These are phyloP conservation scores for Helobdella robusta DNA, from an alignment of 2,888 invertebrate genomes.

Conservation along the genomic window DNA sequence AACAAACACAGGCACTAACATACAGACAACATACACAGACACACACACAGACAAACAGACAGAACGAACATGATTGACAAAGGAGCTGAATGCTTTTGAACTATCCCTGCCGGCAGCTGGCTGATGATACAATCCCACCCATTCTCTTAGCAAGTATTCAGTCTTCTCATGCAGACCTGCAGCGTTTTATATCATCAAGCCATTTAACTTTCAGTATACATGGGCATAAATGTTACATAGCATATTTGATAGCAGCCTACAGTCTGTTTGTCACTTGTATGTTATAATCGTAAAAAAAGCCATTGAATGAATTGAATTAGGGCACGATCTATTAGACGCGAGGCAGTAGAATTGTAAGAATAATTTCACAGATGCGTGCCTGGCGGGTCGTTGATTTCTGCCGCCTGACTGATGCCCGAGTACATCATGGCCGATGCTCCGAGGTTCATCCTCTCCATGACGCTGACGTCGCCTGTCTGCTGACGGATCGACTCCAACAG, in stretches of 20 bases:
- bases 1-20: too few species aligned
- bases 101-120: conserved; percentile 54
- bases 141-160: conserved; percentile 82
- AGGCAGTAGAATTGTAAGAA: too few species aligned
- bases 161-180: conserved; percentile 77
- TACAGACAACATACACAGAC: background rate
- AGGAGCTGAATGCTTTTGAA: conserved; percentile 76
- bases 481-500: conserved; percentile 71
- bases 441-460: conserved; percentile 64
- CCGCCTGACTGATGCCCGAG: conserved; percentile 74
- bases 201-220: too few species aligned
- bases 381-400: conserved; percentile 84
- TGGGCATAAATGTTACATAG: too few species aligned
- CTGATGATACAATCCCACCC: conserved; percentile 77
- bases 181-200: too few species aligned
- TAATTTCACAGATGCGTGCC: conserved; percentile 50
- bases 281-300: too few species aligned
- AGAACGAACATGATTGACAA: conserved; percentile 64
- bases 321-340: too few species aligned
- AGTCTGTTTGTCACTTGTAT: too few species aligned
- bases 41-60: background rate
- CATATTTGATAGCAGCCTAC: too few species aligned
- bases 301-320: too few species aligned
- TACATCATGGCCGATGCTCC: conserved; percentile 68
- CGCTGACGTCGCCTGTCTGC: conserved; percentile 60